Evolutionary conservation across 2,888 invertebrate genomes (phyloP).

Genomic region (Halictus ligatus): DNA sequence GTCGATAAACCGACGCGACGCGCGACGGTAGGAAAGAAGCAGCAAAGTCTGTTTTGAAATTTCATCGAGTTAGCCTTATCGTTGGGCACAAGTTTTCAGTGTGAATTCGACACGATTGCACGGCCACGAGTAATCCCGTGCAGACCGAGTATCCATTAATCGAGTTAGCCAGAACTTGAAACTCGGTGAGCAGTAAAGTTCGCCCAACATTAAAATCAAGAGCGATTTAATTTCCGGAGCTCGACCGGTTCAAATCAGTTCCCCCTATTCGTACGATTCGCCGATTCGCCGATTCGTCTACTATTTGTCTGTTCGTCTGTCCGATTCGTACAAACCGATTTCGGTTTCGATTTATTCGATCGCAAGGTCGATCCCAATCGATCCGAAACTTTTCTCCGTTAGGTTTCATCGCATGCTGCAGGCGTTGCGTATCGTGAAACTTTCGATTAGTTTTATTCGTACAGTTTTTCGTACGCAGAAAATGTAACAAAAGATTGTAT

Average conservation of each 20-base stretch:
- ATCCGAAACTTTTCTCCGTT: too few species aligned
- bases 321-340: background rate
- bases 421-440: too few species aligned
- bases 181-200: conserved; percentile 68
- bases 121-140: conserved; percentile 69
- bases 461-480: background rate
- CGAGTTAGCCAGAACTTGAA: conserved; percentile 72
- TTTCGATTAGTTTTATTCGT: too few species aligned
- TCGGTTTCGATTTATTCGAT: background rate
- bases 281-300: conserved; percentile 31
- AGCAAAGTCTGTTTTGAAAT: conserved; percentile 48
- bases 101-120: conserved; percentile 73
- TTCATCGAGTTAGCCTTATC: conserved; percentile 66
- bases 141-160: conserved; percentile 74
- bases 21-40: conserved; percentile 19
- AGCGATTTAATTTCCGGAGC: conserved; percentile 66
- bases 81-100: conserved; percentile 69
- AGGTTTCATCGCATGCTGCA: too few species aligned
- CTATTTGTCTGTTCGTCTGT: background rate
- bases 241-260: conserved; percentile 43
- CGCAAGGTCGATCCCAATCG: background rate
- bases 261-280: too few species aligned
- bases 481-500: background rate
- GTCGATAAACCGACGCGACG: background rate
- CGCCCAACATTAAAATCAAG: conserved; percentile 70